These are phyloP conservation scores for Acipenser oxyrinchus DNA, from an alignment of 2,797 vertebrate species.

Conservation along the genomic window DNA sequence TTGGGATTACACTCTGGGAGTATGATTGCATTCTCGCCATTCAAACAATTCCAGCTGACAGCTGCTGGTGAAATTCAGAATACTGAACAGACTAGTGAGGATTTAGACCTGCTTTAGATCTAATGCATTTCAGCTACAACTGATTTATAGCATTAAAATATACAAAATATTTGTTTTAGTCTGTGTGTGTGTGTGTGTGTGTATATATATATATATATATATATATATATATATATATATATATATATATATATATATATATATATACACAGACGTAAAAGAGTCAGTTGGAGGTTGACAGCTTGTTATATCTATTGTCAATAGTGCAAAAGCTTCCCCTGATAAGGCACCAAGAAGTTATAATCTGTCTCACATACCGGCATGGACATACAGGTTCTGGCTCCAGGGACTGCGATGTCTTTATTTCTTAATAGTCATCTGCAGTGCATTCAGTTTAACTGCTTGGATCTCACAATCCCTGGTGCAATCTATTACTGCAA, in stretches of 20 bases:
- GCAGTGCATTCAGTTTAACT: not conserved
- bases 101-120: not conserved
- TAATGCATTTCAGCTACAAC: not conserved
- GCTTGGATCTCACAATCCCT: not conserved
- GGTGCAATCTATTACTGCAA: not conserved
- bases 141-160: slow-evolving; percentile 6
- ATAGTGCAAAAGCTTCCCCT: slow-evolving; percentile 21
- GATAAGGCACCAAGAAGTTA: slow-evolving; percentile 17
- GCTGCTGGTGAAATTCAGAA: not conserved
- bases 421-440: not conserved
- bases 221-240: too few relatives aligned
- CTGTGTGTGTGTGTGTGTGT: not conserved
- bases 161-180: not conserved
- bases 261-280: not conserved
- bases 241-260: too few relatives aligned
- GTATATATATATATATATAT: not conserved
- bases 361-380: slow-evolving; percentile 9
- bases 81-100: not conserved
- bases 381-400: slow-evolving; percentile 1
- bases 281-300: not conserved
- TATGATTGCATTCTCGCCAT: too few relatives aligned
- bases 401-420: not conserved
- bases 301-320: slow-evolving; percentile 9
- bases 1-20: not conserved
- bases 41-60: too few relatives aligned